phyloP scores from a whole-genome alignment of 2,888 invertebrate genomes.

The Nudaria mundana region DNA sequence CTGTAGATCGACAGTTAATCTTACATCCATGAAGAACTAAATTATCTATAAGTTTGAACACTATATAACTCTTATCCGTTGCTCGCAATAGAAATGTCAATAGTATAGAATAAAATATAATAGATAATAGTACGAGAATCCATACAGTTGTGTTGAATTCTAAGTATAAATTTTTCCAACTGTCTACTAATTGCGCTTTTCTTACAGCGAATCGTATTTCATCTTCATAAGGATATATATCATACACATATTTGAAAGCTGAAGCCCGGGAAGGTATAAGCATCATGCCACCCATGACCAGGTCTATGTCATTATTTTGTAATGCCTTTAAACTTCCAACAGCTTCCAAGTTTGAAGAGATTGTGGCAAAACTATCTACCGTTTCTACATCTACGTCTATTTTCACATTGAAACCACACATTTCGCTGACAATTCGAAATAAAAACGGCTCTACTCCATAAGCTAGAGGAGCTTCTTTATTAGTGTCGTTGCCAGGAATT shows the following conservation, averaged over 20 bases:
- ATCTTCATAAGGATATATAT: slow-evolving; percentile 42
- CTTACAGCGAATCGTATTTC: slow-evolving; percentile 44
- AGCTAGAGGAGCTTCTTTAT: slow-evolving; percentile 3
- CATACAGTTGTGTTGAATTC: slow-evolving; percentile 25
- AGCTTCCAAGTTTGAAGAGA: slow-evolving; percentile 35
- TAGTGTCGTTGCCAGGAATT: slow-evolving; percentile 9
- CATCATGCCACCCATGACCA: slow-evolving; percentile 35
- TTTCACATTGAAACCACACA: slow-evolving; percentile 44
- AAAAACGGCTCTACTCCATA: slow-evolving; percentile 40
- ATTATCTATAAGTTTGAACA: slow-evolving; percentile 16
- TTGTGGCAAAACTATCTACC: slow-evolving; percentile 31
- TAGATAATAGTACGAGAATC: slow-evolving; percentile 17
- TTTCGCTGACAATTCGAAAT: slow-evolving; percentile 40
- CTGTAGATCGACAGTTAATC: slow-evolving; percentile 5
- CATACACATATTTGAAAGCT: slow-evolving; percentile 39
- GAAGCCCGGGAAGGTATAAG: slow-evolving; percentile 29
- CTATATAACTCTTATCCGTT: slow-evolving; percentile 11
- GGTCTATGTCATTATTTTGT: slow-evolving; percentile 30
- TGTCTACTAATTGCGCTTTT: slow-evolving; percentile 29
- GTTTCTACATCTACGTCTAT: slow-evolving; percentile 28
- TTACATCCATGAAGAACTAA: slow-evolving; percentile 12
- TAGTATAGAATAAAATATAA: slow-evolving; percentile 16
- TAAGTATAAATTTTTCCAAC: slow-evolving; percentile 43
- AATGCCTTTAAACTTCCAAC: slow-evolving; percentile 15
- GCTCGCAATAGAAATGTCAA: slow-evolving; percentile 12